These are phyloP conservation scores for Cygnus atratus DNA, from an alignment of 2,113 vertebrate species.

Conservation along the genomic window DNA sequence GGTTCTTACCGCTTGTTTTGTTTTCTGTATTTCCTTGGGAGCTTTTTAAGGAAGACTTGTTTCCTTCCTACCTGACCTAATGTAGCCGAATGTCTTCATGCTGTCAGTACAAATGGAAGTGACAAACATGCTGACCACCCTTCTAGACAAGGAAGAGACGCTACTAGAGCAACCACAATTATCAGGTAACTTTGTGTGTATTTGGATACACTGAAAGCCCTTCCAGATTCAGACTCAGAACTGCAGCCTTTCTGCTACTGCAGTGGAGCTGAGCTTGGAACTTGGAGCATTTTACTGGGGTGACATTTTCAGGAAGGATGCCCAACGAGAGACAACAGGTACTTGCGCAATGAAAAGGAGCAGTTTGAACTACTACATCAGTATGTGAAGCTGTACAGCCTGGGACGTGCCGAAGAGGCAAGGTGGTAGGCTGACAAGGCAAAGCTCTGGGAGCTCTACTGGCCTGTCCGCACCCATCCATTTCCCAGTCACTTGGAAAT, in stretches of 20 bases:
- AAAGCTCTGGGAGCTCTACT: neutral
- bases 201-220: neutral
- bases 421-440: neutral
- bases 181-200: neutral
- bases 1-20: neutral
- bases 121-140: neutral
- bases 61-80: neutral
- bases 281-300: neutral
- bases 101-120: neutral
- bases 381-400: fast-evolving
- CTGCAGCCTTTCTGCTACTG: neutral
- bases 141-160: neutral
- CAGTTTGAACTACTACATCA: neutral
- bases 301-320: neutral
- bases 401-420: neutral
- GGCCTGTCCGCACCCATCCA: neutral
- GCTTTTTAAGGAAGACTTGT: neutral
- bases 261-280: neutral
- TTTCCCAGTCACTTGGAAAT: neutral
- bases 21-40: neutral
- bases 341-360: neutral
- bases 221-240: neutral
- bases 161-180: neutral
- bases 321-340: neutral
- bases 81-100: neutral